These are phyloP conservation scores for Venturia canescens DNA, from an alignment of 1,140 invertebrate genomes.

Conservation along the genomic window DNA sequence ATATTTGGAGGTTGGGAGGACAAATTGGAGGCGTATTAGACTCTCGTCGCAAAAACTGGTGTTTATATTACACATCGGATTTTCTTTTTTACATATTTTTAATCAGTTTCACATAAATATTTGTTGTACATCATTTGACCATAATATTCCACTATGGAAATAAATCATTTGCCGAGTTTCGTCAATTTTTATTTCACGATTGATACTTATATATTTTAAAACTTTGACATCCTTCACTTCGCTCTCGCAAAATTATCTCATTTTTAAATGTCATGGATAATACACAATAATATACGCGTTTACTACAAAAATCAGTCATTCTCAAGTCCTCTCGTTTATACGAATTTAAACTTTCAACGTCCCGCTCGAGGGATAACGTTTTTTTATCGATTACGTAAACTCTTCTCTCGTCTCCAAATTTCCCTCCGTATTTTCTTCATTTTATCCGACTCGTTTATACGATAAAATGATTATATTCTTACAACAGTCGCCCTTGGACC, in stretches of 20 bases:
- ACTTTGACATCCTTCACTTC: slow-evolving; percentile 4
- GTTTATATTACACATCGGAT: slow-evolving; percentile 44
- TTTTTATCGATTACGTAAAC: background rate
- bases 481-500: background rate
- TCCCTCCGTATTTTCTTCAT: background rate
- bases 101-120: slow-evolving; percentile 24
- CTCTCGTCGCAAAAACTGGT: slow-evolving; percentile 31
- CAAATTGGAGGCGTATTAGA: slow-evolving; percentile 27
- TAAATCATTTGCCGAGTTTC: background rate
- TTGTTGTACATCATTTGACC: background rate
- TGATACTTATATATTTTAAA: background rate
- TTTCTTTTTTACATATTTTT: slow-evolving; percentile 8
- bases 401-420: background rate
- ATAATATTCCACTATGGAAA: background rate
- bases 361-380: slow-evolving; percentile 1
- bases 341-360: slow-evolving; percentile 27
- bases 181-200: background rate
- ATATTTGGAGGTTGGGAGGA: background rate
- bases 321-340: slow-evolving; percentile 22
- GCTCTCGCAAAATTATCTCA: slow-evolving; percentile 36
- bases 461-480: background rate
- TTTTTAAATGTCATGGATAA: slow-evolving; percentile 4
- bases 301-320: slow-evolving; percentile 47
- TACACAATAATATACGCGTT: slow-evolving; percentile 19
- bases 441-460: background rate